Evolutionary conservation across 2,888 invertebrate genomes (phyloP), one percentile per base, ranked within the genome.

Genomic region (Cataglyphis altisquamis): DNA sequence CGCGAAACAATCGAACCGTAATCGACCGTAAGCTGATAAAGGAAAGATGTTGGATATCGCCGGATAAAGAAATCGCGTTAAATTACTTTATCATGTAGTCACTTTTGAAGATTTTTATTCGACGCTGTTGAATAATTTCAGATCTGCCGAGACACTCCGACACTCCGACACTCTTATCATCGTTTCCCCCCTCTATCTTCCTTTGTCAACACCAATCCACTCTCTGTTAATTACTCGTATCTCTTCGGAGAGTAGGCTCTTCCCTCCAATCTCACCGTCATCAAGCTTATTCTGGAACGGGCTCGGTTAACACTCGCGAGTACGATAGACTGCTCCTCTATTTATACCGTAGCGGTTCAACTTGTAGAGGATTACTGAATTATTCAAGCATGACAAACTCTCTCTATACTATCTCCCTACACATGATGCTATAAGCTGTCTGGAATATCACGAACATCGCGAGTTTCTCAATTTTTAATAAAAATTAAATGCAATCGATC

Each of bases 251-350:
- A 39, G 55, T 78, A 60, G 29, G 32, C 32, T 15, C 45, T 29
- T 78, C 70, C 36, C 32, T 32, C 57, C 10, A 72, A 52, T 25
- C 66, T 55, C 77, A 77, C 52, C 75, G 10, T 8, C 45, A 39
- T 62, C 72, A 12, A 73, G 55, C 73, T 45, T 29, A 62, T 60
- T 70, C 60, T 21, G 32, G 21, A 57, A 36, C 39, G 10, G 57
- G 29, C 32, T 52, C 45, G 39, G 39, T 21, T 70, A 68, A 41
- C 36, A 45, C 25, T 72, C 39, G 25, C n/a, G 48, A 52, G 48
- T 48, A 48, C 81, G 81, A 83, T 62, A 48, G 63, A 72, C 83
- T 63, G 72, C 18, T 83, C 48, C 55, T 70, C 36, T 83, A 81
- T 83, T 83, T 81, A 83, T 81, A 72, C 32, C 39, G 10, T 10